Evolutionary conservation across 1,140 invertebrate genomes (phyloP).

Genomic region (Zaprionus ornatus): DNA sequence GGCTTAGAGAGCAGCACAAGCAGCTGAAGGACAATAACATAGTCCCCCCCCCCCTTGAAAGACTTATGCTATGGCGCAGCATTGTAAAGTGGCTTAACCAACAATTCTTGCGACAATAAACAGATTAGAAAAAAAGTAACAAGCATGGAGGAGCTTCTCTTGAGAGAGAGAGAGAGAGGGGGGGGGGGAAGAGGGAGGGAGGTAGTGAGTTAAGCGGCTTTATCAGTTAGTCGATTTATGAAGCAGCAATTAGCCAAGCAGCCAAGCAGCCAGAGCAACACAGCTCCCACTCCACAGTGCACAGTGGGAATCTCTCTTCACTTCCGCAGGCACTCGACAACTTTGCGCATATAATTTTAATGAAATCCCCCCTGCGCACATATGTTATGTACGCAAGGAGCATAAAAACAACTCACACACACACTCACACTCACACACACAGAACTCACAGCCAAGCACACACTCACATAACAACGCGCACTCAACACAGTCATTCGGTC

Average conservation of each 20-base stretch:
- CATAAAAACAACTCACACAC: slow-evolving; percentile 24
- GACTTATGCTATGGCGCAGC: slow-evolving; percentile 14
- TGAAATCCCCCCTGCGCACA: slow-evolving; percentile 27
- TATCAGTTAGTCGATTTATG: slow-evolving; percentile 8
- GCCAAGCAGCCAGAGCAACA: not conserved
- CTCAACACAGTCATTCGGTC: slow-evolving; percentile 21
- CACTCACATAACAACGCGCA: slow-evolving; percentile 1
- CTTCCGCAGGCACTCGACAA: slow-evolving; percentile 12
- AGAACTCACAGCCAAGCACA: not conserved
- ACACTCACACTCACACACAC: not conserved
- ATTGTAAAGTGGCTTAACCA: slow-evolving; percentile 70
- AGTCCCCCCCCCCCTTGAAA: not conserved
- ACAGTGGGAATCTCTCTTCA: not conserved
- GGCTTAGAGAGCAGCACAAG: not conserved
- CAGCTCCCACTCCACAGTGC: not conserved
- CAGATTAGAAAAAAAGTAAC: slow-evolving; percentile 16
- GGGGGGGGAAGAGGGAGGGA: not conserved
- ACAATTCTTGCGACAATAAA: slow-evolving; percentile 33
- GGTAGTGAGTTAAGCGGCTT: not conserved
- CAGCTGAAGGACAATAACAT: not conserved
- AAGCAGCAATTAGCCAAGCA: slow-evolving; percentile 34
- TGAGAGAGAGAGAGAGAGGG: not conserved
- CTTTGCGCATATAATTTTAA: slow-evolving; percentile 45
- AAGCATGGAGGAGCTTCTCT: not conserved
- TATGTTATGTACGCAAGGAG: slow-evolving; percentile 20